Evolutionary conservation across 2,797 vertebrate genomes (phyloP), one percentile per base, ranked within the genome.

Genomic region (Enteromius argenteus): DNA sequence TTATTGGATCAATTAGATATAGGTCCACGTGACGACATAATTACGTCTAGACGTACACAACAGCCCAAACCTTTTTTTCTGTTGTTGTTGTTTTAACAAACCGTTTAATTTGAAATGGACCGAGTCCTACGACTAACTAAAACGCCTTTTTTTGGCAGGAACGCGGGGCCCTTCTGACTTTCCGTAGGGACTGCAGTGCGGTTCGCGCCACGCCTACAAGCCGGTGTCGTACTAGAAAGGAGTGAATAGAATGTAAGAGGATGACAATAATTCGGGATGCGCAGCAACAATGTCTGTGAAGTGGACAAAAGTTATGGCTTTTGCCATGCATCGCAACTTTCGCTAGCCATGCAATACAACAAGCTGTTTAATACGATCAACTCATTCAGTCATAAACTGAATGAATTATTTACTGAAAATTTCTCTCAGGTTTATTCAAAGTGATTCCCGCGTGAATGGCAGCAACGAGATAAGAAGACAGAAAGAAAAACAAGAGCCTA

Each of bases 181-280:
- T 96, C 97, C 96, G 95, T 95, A 96, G 96, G 96, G 95, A 97
- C 97, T 95, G 98, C 98, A 99, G 93, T 99, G 98, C 97, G 97
- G 97, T 94, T 95, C 85, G 94, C 84, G 95, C 97, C 98, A 97
- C 97, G 96, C 98, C 98, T 95, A 96, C 97, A 91, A 91, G 90
- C 95, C 96, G 94, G 93, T 91, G 92, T 86, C 81, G 77, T 91
- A 92, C 91, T 91, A 91, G 89, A 81, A 64, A 87, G 82, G 60
- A 76, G 17, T 17, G 69, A n/a, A 35, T 21, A n/a, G 30, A 80
- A 53, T 81, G 46, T 21, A 53, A 37, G 9, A n/a, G 10, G 44
- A 49, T 67, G 64, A n/a, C 23, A 30, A 53, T 68, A 56, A 37
- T 46, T 58, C 23, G n/a, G 49, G 46, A 81, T 53, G 74, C 13